Conservation (phyloP, 1,140 invertebrate genomes). For the Ylistrum balloti region DNA sequence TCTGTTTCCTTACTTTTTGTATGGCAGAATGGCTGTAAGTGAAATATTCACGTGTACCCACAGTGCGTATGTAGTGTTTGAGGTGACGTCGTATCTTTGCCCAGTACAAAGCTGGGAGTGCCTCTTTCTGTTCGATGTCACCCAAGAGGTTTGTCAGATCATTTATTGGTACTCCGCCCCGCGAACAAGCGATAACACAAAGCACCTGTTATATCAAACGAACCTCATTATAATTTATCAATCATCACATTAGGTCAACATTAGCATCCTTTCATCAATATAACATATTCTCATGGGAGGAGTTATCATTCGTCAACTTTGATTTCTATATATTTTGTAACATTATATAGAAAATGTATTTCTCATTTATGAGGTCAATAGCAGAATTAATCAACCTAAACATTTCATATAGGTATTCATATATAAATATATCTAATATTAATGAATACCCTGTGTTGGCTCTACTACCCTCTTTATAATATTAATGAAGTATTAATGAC, state of each 20-base stretch:
- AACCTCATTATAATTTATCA: constrained; percentile 17
- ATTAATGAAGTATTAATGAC: too few species aligned
- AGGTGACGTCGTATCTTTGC: constrained; percentile 69
- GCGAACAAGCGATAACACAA: constrained; percentile 66
- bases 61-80: constrained; percentile 69
- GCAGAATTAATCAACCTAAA: too few species aligned
- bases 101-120: constrained; percentile 69
- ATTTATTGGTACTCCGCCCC: constrained; percentile 62
- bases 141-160: constrained; percentile 68
- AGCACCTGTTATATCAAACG: constrained; percentile 63
- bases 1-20: constrained; percentile 60
- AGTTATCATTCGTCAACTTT: too few species aligned
- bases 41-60: constrained; percentile 57
- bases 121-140: constrained; percentile 60
- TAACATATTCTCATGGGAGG: too few species aligned
- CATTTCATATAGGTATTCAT: too few species aligned
- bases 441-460: too few species aligned
- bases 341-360: too few species aligned
- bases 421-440: too few species aligned
- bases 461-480: too few species aligned
- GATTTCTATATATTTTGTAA: too few species aligned
- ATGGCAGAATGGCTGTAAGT: constrained; percentile 69
- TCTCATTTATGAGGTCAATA: too few species aligned
- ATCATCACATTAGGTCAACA: not conserved
- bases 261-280: too few species aligned